Percentiles rank a stretch among this genome's conserved stretches.
Evolutionary conservation across 2,113 vertebrate genomes (phyloP).

Genomic region (Tautogolabrus adspersus): DNA sequence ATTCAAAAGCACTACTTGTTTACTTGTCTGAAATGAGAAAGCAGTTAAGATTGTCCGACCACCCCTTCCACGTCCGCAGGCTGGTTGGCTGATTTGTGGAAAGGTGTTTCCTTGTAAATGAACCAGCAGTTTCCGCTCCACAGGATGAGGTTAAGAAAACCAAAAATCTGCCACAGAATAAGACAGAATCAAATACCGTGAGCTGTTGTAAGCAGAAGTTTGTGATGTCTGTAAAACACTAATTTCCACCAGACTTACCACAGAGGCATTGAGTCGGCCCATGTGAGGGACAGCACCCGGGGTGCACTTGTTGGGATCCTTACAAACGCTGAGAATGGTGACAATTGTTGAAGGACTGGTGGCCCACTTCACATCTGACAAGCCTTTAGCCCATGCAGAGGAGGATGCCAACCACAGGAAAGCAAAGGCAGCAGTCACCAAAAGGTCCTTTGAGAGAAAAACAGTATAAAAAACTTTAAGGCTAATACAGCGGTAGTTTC

Average conservation of each 20-base stretch:
- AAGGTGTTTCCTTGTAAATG: constrained; percentile 94
- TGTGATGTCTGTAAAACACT: not conserved
- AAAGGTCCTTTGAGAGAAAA: constrained; percentile 86
- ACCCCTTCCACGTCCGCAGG: constrained; percentile 79
- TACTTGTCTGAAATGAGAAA: constrained; percentile 25
- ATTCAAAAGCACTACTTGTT: constrained; percentile 33
- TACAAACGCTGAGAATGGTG: constrained; percentile 74
- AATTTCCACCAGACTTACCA: constrained; percentile 84
- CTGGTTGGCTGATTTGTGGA: constrained; percentile 84
- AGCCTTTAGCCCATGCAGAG: constrained; percentile 94
- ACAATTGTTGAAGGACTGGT: constrained; percentile 84
- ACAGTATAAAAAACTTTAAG: not conserved
- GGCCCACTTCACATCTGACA: constrained; percentile 88
- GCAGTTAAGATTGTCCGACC: constrained; percentile 59
- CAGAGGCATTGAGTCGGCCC: constrained; percentile 93
- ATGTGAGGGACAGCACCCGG: constrained; percentile 84
- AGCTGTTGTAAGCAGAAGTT: not conserved
- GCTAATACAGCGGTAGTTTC: not conserved
- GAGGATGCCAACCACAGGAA: constrained; percentile 94
- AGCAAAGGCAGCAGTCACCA: constrained; percentile 88
- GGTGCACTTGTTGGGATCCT: constrained; percentile 62
- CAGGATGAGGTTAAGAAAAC: constrained; percentile 94
- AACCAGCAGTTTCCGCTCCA: constrained; percentile 98
- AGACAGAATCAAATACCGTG: not conserved
- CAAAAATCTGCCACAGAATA: constrained; percentile 86